Base-by-base conservation (phyloP, 1,140 invertebrate species). In the Octopus sinensis region DNA sequence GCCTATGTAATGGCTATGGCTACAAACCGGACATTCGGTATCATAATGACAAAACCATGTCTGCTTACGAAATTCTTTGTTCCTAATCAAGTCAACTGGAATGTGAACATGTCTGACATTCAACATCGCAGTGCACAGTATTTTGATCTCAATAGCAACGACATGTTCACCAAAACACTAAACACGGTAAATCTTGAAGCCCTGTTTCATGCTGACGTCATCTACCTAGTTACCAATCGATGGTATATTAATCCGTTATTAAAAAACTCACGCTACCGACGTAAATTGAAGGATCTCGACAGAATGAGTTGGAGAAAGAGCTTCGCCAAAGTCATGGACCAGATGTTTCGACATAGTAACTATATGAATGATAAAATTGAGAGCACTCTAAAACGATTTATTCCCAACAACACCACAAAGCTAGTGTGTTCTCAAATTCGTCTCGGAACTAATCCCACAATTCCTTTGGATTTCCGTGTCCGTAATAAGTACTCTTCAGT, bases 191-290 rank as follows among this genome's bases (percentile, higher is more conserved):
- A 84, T 56, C 30, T 84, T 6, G 30, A 80, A 7, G 17, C 51
- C 13, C 12, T 73, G n/a, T 79, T 80, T 43, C 53, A 79, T 17
- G 7, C 62, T 23, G 76, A 82, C n/a, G 76, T 79, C 76, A 75
- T 78, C 9, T 80, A 80, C 17, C 54, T 84, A 0, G 84, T 84
- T 54, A 84, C 85, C 23, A 86, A 86, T 73, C 84, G 84, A 71
- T 84, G 84, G 73, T 86, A 84, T 23, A 84, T 84, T 75, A 84
- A 84, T 54, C 77, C 82, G 23, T 78, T 86, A 4, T 83, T 82
- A 76, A 75, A 78, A 17, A 86, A 86, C 79, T 81, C 81, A 3
- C 77, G 82, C 43, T 84, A 86, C 68, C 76, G 79, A 43, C 30
- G 52, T 51, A 17, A 43, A 43, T 17, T 77, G n/a, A 77, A 77